Evolutionary conservation across 2,797 vertebrate genomes (phyloP).

Genomic region (Cuniculus paca): DNA sequence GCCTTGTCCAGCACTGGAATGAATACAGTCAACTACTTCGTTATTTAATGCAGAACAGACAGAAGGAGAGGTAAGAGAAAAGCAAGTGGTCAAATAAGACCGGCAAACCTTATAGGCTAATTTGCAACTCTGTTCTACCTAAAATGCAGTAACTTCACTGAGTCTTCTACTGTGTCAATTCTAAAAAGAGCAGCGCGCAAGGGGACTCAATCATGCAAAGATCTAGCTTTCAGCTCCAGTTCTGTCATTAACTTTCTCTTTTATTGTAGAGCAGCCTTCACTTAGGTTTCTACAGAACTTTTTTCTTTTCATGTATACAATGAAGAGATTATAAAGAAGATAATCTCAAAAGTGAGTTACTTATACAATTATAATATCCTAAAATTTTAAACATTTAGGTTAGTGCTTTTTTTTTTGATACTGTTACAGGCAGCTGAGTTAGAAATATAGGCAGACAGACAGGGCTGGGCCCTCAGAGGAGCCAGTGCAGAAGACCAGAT

Average conservation of each 20-base stretch:
- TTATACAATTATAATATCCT: constrained; percentile 43
- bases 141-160: background rate
- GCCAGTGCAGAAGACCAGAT: no score
- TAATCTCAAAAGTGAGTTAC: constrained; percentile 49
- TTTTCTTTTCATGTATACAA: background rate
- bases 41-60: constrained; percentile 44
- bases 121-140: background rate
- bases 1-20: background rate
- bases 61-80: background rate
- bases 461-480: no score
- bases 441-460: no score
- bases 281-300: constrained; percentile 4
- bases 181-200: background rate
- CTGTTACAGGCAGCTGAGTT: no score
- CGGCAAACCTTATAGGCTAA: background rate
- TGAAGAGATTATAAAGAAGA: constrained; percentile 29
- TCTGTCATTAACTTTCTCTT: background rate
- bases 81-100: background rate
- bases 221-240: background rate
- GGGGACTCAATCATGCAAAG: background rate
- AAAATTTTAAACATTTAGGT: constrained; percentile 41
- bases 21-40: background rate
- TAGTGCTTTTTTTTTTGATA: no score
- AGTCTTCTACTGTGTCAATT: background rate
- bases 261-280: background rate